Base-by-base conservation (phyloP, 2,888 invertebrate genomes). In the Sphaerophoria taeniata region DNA sequence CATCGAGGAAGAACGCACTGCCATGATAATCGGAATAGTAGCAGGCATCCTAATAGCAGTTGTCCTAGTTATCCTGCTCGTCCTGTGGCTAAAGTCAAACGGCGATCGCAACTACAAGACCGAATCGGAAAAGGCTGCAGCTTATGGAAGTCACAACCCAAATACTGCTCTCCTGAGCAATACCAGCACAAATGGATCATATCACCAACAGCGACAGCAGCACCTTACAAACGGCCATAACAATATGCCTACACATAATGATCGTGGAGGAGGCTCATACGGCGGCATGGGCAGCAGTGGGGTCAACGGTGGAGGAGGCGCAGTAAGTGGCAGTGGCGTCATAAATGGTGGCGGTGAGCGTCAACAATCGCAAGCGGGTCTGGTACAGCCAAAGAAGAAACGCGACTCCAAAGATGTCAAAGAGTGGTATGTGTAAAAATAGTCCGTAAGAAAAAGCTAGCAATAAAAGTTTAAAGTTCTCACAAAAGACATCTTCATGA, bases 61-160 rank as follows among this genome's bases (percentile, higher is more conserved):
- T 87, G 96, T 98, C 71, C 94, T 98, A 87, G 95, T 98, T 87
- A 96, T 98, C 73, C 94, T 99, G 82, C 94, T 98, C 80, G 97
- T 98, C 89, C 94, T 98, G 89, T 97, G 97, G 93, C 96, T 97
- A 92, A 95, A 96, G 90, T 96, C 95, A 89, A 95, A 97, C 85
- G 95, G 97, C 69, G 97, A 98, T 91, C 95, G 96, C n/a, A 96
- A 96, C 73, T 98, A 98, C 92, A 98, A 98, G 92, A 96, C 98
- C 82, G 98, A 98, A 89, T 97, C 98, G 88, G 96, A 95, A 90
- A 95, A 95, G 89, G 95, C 94, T 82, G 89, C 90, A 3, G 95
- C 94, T 78, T 95, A 95, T 91, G 91, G 91, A 1, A 89, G 90
- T 3, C 96, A 96, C 90, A 96, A 96, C 69, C 96, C 96, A 53